phyloP scores from a whole-genome alignment of 2,113 vertebrate genomes.

The Ceratotherium simum region DNA sequence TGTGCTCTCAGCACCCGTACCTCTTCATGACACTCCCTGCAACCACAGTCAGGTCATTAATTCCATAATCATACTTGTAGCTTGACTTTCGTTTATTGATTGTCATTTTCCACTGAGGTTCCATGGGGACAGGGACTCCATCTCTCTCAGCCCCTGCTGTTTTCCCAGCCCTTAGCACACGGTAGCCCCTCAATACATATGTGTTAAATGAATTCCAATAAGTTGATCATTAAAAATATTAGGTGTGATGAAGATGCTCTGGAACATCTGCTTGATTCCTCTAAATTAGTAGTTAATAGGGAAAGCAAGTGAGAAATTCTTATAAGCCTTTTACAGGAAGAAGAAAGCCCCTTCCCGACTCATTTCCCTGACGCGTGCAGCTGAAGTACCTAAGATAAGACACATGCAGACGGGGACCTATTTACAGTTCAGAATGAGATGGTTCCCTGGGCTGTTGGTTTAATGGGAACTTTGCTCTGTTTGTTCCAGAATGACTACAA shows the following conservation, averaged over 20 bases:
- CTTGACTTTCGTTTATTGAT: neutral
- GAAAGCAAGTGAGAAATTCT: neutral
- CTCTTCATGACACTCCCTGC: neutral
- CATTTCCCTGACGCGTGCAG: neutral
- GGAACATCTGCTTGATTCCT: neutral
- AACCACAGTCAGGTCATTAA: neutral
- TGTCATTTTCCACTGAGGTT: slow-evolving; percentile 11
- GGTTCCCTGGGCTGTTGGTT: neutral
- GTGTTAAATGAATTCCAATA: neutral
- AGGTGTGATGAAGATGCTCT: neutral
- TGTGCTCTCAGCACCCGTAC: neutral
- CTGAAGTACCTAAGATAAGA: neutral
- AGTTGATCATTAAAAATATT: neutral
- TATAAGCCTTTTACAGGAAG: neutral
- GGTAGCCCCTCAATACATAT: neutral
- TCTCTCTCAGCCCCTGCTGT: neutral
- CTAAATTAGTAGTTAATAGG: neutral
- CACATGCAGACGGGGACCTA: neutral
- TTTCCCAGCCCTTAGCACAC: neutral
- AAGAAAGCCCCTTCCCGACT: neutral
- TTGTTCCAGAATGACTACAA: slow-evolving; percentile 50
- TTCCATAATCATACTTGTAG: neutral
- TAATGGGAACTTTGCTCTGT: neutral
- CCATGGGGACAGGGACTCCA: neutral
- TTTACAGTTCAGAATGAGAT: neutral